Evolutionary conservation across 1,140 invertebrate species (phyloP), one percentile per base, ranked within the genome.

Genomic region (Euwallacea similis): DNA sequence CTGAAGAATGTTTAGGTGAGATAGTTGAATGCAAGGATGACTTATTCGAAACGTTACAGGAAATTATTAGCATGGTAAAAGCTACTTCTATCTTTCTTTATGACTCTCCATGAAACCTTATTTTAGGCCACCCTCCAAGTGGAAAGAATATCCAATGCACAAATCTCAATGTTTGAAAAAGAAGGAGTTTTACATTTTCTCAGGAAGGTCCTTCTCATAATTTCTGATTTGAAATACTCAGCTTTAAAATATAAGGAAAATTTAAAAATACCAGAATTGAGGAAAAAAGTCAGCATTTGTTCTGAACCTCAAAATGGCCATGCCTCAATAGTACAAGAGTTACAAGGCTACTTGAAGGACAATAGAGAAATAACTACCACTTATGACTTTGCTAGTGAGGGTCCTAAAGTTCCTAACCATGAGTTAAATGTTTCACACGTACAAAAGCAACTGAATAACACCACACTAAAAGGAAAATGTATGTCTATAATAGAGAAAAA

Each of bases 381-480:
- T 53, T 42, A 7, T 21, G 41, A 42, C 44, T 13, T 42, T 13
- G 42, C 61, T 15, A 50, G 9, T 13, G 50, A 42, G 2, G 53
- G 64, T 42, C 50, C 64, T 0, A 66, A 55, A 55, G 13, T 66
- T n/a, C 33, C 50, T 7, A 66, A 66, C 55, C 15, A 42, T 9
- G 43, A 66, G 47, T 33, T 16, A 43, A 66, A 55, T 66, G 64
- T 43, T 9, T 66, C 33, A 13, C 55, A 55, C 55, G 33, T 66
- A 10, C 43, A 42, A 13, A 66, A 66, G 6, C 64, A 47, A 42
- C 50, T 66, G 50, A 42, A 66, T 13, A 41, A 66, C 16, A 43
- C 53, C 6, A 66, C 21, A 55, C 16, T 55, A 8, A 66, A 66
- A 54, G 50, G 8, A 11, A 66, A 55, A 3, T 66, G 50, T 33